Conservation (phyloP, 2,888 invertebrate genomes). For the Ochlodes sylvanus region DNA sequence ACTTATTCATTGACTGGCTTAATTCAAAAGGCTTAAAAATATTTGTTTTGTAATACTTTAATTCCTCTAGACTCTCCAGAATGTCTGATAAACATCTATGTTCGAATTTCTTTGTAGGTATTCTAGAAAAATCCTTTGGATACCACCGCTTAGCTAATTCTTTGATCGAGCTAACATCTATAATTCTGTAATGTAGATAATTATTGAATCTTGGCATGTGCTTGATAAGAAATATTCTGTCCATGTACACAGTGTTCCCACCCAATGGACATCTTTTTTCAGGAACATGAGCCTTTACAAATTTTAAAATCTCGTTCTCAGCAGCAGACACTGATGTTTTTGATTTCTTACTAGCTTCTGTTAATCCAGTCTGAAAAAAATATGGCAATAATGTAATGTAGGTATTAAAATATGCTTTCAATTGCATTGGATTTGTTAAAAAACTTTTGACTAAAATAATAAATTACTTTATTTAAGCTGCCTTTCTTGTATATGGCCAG, state of each 20-base stretch:
- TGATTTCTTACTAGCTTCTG: conserved; percentile 89
- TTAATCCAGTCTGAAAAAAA: conserved; percentile 90
- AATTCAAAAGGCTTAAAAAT: conserved; percentile 81
- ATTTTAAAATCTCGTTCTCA: conserved; percentile 89
- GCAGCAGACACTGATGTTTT: conserved; percentile 87
- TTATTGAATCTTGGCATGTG: conserved; percentile 92
- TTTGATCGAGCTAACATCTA: conserved; percentile 96
- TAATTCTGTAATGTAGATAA: conserved; percentile 95
- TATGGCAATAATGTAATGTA: conserved; percentile 28
- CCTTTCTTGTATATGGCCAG: too few species aligned
- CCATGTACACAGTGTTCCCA: conserved; percentile 95
- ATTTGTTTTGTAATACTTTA: conserved; percentile 90
- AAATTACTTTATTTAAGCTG: too few species aligned
- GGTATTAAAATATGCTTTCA: not conserved
- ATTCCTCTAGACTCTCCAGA: conserved; percentile 92
- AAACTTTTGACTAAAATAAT: too few species aligned
- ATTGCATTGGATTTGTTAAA: too few species aligned
- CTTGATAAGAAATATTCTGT: conserved; percentile 91
- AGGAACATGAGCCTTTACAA: conserved; percentile 86
- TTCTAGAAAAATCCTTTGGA: conserved; percentile 80
- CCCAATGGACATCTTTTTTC: conserved; percentile 90
- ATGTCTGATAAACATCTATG: conserved; percentile 95
- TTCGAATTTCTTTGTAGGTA: conserved; percentile 86
- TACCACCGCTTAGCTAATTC: conserved; percentile 94
- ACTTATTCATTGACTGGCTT: too few species aligned